Percentiles rank a stretch among this genome's conserved stretches.
These are phyloP conservation scores for Zele albiditarsus DNA, from an alignment of 2,888 invertebrate species.

Conservation along the genomic window DNA sequence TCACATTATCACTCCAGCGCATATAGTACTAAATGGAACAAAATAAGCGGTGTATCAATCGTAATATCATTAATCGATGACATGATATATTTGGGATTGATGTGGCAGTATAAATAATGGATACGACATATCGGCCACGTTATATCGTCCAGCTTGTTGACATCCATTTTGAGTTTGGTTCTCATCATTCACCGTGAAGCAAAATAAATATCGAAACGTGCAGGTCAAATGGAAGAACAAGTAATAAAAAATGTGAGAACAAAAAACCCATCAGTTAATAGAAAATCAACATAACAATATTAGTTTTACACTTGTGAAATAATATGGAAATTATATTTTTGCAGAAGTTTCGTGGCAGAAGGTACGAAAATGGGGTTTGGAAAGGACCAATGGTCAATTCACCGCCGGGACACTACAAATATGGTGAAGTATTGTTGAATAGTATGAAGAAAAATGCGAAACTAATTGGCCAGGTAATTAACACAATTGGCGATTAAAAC, in stretches of 20 bases:
- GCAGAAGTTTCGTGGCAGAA: neutral
- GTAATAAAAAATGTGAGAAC: neutral
- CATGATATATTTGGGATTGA: no score
- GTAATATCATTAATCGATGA: no score
- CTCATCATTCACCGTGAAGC: no score
- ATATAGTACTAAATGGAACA: no score
- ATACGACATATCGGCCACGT: no score
- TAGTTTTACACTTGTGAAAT: neutral
- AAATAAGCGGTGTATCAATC: no score
- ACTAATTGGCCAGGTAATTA: constrained; percentile 54
- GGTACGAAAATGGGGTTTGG: constrained; percentile 50
- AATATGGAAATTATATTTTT: neutral
- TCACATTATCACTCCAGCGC: no score
- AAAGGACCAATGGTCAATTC: constrained; percentile 40
- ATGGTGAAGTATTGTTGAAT: constrained; percentile 52
- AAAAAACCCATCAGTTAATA: neutral
- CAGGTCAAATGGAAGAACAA: no score
- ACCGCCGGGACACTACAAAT: constrained; percentile 40
- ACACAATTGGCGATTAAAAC: constrained; percentile 38
- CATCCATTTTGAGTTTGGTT: no score
- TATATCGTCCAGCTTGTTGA: no score
- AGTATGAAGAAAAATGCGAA: constrained; percentile 48
- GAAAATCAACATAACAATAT: neutral
- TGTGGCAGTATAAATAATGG: no score
- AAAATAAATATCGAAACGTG: no score